Evolutionary conservation across 2,888 invertebrate genomes (phyloP).

Genomic region (Andrena fulva): DNA sequence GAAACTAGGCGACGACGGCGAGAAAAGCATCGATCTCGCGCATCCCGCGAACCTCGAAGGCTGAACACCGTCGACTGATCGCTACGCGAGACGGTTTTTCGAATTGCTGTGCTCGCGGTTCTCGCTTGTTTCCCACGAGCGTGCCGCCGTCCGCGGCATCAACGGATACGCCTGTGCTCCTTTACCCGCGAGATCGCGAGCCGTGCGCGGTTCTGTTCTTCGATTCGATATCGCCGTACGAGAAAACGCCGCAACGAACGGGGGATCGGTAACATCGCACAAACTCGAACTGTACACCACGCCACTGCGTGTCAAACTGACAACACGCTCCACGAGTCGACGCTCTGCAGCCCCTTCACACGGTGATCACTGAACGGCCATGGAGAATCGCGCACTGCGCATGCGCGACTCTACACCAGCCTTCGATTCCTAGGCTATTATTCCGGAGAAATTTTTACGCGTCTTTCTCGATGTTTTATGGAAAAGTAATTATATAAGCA

Average conservation of each 20-base stretch:
- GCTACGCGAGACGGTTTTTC: slow-evolving; percentile 5
- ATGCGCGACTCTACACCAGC: slow-evolving; percentile 20
- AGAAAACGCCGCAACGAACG: neutral
- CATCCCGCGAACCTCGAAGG: slow-evolving; percentile 23
- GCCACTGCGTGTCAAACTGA: slow-evolving; percentile 72
- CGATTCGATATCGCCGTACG: neutral
- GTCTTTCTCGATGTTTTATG: neutral
- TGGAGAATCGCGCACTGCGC: slow-evolving; percentile 14
- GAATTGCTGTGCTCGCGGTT: neutral
- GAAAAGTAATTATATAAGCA: neutral
- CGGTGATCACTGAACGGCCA: neutral
- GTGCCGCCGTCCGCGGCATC: neutral
- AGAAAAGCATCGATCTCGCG: neutral
- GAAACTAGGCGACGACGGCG: neutral
- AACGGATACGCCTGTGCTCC: neutral
- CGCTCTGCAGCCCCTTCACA: neutral
- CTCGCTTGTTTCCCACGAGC: slow-evolving; percentile 35
- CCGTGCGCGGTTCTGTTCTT: neutral
- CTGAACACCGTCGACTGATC: neutral
- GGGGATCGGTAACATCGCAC: neutral
- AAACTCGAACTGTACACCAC: slow-evolving; percentile 28
- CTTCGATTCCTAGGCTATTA: neutral
- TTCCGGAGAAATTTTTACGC: neutral
- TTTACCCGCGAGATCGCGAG: neutral
- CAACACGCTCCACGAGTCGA: slow-evolving; percentile 4